Evolutionary conservation across 92 coral and sea anemone species (phyloP).

Genomic region (Micromussa lordhowensis): DNA sequence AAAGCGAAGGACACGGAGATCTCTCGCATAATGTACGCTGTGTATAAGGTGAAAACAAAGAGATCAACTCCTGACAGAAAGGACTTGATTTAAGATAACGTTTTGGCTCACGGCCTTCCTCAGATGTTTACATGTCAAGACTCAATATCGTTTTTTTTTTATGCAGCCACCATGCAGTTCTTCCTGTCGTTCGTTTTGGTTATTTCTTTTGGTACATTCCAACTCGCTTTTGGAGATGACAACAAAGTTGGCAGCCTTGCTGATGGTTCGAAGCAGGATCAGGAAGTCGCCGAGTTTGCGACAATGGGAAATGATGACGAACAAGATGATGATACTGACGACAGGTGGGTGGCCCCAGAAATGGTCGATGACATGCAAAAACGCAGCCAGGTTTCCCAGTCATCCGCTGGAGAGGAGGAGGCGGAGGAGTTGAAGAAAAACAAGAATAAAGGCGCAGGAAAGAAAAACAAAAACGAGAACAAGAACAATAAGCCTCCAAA

Average conservation of each 20-base stretch:
- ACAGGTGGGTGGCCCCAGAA: constrained; percentile 6
- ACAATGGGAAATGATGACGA: neutral
- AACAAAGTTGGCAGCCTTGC: neutral
- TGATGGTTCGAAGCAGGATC: neutral
- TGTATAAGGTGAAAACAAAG: too few relatives aligned
- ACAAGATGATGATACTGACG: constrained; percentile 1
- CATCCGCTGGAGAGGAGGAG: neutral
- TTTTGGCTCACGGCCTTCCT: too few relatives aligned
- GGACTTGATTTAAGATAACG: too few relatives aligned
- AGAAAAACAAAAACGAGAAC: neutral
- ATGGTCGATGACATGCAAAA: constrained; percentile 7
- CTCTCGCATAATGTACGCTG: too few relatives aligned
- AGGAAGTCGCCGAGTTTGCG: neutral
- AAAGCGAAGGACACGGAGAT: too few relatives aligned
- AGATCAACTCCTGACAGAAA: too few relatives aligned
- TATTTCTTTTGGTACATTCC: neutral
- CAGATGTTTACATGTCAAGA: too few relatives aligned
- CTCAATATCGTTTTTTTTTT: neutral
- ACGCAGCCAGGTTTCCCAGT: neutral
- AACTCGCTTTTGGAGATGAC: constrained; percentile 11
- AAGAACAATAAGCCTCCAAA: neutral
- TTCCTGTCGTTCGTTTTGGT: neutral
- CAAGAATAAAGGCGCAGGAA: neutral
- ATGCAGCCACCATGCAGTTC: constrained; percentile 7
- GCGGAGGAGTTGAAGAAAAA: neutral